Conservation (phyloP, 2,797 vertebrate genomes). For the Premnoplex brunnescens region DNA sequence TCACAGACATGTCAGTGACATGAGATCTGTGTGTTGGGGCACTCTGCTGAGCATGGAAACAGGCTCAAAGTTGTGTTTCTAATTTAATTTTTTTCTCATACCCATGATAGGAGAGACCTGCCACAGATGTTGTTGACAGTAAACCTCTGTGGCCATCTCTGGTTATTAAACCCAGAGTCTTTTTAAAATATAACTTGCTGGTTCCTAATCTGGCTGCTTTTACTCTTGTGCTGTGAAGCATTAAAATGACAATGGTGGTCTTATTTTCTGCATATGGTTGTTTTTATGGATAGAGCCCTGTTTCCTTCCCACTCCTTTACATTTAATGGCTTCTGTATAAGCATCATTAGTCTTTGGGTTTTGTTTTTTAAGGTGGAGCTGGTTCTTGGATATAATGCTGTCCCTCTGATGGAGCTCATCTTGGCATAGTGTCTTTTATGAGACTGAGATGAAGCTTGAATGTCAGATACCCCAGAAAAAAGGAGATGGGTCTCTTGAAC, state of each 20-base stretch:
- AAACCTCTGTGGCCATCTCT: not conserved
- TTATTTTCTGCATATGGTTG: not conserved
- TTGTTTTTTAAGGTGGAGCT: not conserved
- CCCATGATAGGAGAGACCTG: accelerated
- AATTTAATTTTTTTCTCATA: not conserved
- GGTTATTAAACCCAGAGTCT: not conserved
- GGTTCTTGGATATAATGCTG: not conserved
- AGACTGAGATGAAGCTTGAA: not conserved
- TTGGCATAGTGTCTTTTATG: not conserved
- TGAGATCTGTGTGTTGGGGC: accelerated
- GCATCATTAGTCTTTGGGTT: not conserved
- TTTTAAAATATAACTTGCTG: not conserved
- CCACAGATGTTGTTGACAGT: not conserved
- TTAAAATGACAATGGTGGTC: not conserved
- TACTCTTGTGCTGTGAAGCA: not conserved
- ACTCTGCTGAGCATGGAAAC: not conserved
- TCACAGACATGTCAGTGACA: accelerated
- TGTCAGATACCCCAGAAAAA: not conserved
- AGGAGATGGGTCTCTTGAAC: not conserved
- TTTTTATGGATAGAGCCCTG: not conserved
- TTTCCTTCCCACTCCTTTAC: not conserved
- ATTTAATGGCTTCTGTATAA: not conserved
- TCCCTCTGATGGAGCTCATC: not conserved
- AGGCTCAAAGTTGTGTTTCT: not conserved
- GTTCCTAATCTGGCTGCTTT: not conserved